phyloP scores from a whole-genome alignment of 2,888 invertebrate genomes.

The Chouioia cunea region DNA sequence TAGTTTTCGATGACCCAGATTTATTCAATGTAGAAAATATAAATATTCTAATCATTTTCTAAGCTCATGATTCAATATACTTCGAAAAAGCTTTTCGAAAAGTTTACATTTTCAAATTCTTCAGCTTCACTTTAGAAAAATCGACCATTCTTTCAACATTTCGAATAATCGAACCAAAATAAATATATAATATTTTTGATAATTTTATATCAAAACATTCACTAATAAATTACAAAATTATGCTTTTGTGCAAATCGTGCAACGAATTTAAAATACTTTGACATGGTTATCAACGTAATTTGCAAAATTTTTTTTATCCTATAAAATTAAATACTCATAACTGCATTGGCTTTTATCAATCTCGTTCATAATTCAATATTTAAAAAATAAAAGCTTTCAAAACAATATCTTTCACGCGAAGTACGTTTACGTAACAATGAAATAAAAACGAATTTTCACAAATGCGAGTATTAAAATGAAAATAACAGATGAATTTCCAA shows the following conservation, averaged over 20 bases:
- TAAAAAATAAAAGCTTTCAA: too few species aligned
- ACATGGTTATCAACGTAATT: too few species aligned
- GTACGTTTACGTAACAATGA: too few species aligned
- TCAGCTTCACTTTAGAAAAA: conserved; percentile 8
- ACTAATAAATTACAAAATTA: conserved; percentile 34
- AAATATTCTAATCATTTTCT: background rate
- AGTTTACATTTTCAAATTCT: conserved; percentile 10
- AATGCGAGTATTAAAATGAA: too few species aligned
- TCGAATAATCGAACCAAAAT: background rate
- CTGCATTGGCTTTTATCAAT: too few species aligned
- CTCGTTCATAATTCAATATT: too few species aligned
- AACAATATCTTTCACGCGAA: too few species aligned
- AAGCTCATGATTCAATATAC: background rate
- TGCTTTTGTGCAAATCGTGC: conserved; percentile 14
- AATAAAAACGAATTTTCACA: too few species aligned
- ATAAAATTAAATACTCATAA: too few species aligned
- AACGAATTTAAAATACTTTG: conserved; percentile 30
- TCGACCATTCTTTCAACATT: background rate
- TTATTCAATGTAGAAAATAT: background rate
- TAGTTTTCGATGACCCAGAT: background rate
- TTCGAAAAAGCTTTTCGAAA: background rate
- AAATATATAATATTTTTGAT: conserved; percentile 31
- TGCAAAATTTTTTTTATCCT: too few species aligned
- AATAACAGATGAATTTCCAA: too few species aligned
- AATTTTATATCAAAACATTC: conserved; percentile 13